Percentiles rank a stretch among this genome's conserved stretches.
Evolutionary conservation across 64 coral and sea anemone species (phyloP).

Genomic region (Montipora capricornis): DNA sequence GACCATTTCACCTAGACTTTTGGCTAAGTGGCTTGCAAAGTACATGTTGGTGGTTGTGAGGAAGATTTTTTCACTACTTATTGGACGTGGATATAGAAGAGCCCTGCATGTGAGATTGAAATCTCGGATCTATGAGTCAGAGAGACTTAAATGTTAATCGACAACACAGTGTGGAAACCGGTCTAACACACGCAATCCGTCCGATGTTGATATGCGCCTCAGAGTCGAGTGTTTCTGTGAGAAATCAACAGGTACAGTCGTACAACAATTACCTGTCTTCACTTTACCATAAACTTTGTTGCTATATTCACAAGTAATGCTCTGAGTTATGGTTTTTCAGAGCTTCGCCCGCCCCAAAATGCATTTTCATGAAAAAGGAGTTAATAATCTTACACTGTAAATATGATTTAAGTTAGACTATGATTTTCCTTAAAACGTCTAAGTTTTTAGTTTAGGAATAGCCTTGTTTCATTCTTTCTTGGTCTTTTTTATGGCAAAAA

Average conservation of each 20-base stretch:
- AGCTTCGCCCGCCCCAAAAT: too few relatives aligned
- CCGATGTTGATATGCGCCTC: constrained; percentile 65
- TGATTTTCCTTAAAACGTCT: too few relatives aligned
- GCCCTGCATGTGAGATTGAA: constrained; percentile 19
- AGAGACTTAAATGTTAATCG: constrained; percentile 51
- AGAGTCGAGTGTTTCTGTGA: constrained; percentile 54
- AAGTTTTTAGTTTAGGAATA: too few relatives aligned
- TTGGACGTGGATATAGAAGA: not conserved
- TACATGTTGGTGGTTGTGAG: not conserved
- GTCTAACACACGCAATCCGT: constrained; percentile 63
- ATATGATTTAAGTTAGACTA: too few relatives aligned
- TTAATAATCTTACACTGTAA: too few relatives aligned
- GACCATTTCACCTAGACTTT: not conserved
- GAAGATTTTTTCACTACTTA: constrained; percentile 5
- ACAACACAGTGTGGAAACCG: constrained; percentile 67
- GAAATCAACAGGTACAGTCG: constrained; percentile 34
- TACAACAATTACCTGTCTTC: not conserved
- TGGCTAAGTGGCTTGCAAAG: constrained; percentile 13
- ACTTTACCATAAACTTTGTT: too few relatives aligned
- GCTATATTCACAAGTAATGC: too few relatives aligned
- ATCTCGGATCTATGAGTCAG: constrained; percentile 68
- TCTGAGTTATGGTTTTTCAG: too few relatives aligned
- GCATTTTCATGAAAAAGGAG: too few relatives aligned
- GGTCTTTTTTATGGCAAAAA: too few relatives aligned
- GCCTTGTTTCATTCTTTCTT: too few relatives aligned